phyloP scores from a whole-genome alignment of 2,113 vertebrate species.

The Gracilinanus agilis region DNA sequence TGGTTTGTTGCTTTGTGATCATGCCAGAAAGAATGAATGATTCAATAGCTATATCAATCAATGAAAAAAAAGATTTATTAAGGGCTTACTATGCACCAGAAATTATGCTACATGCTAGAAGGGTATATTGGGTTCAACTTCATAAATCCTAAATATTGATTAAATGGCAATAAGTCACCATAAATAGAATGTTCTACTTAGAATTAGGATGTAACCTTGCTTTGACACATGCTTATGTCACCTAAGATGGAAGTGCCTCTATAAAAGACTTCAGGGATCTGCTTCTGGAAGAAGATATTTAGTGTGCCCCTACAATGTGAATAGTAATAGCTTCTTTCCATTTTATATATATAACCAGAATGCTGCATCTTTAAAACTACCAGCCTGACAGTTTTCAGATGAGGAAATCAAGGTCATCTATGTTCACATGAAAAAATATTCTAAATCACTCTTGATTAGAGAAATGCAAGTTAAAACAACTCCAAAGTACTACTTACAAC shows the following conservation, averaged over 20 bases:
- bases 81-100: too few relatives aligned
- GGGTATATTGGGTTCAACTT: neutral
- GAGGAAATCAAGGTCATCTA: too few relatives aligned
- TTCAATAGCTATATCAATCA: too few relatives aligned
- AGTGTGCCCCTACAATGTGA: neutral
- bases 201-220: neutral
- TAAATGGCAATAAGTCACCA: neutral
- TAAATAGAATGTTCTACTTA: neutral
- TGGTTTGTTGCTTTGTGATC: too few relatives aligned
- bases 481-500: too few relatives aligned
- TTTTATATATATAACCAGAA: neutral
- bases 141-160: neutral
- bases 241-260: neutral
- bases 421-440: too few relatives aligned
- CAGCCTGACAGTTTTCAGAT: neutral
- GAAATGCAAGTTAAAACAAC: too few relatives aligned
- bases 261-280: neutral
- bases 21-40: too few relatives aligned
- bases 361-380: neutral
- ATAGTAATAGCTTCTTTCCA: neutral
- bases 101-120: too few relatives aligned
- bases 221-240: neutral
- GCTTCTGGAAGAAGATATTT: neutral
- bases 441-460: too few relatives aligned
- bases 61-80: too few relatives aligned